Base-by-base conservation (phyloP, 2,113 vertebrate species). In the Sialia sialis region DNA sequence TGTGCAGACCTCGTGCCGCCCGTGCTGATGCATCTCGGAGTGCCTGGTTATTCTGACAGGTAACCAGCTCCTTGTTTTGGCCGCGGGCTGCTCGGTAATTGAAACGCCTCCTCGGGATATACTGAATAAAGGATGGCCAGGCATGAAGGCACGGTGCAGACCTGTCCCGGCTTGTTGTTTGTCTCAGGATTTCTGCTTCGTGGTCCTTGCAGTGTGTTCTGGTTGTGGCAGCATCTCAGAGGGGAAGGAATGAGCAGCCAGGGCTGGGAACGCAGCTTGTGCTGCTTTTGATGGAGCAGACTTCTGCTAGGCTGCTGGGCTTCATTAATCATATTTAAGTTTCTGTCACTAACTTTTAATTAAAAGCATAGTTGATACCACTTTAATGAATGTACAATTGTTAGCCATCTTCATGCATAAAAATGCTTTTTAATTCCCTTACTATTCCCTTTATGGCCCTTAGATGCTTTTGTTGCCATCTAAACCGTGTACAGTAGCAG, bases 281-380 rank as follows among this genome's bases (percentile, higher is more conserved):
- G 60, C 91, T 82, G 13, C 70, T 85, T 82, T 68, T 60, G 87
- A 46, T 59, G 52, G 91, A 93, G 81, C 91, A 55, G 66, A 4
- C 34, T 87, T 72, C 66, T 91, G 70, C 29, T 87, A 43, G 90
- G 81, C 88, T 91, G 84, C 76, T 84, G 25, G 77, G 58, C 44
- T 93, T 56, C 58, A 63, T 95, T 91, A 67, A 89, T 97, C 90
- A 81, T 90, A 49, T 94, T 97, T 96, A 94, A 95, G 92, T 94
- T 95, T 86, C 82, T 85, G 73, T 90, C 94, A 30, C 87, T 94
- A 96, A 96, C 95, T 96, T 97, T 96, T 96, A 97, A 97, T 97
- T 97, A 97, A 95, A 96, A 94, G 82, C 84, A 75, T 26, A 49
- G 92, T 90, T 93, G 95, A 94, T 96, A 84, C 86, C 63, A 11